Conservation (phyloP, 2,797 vertebrate species). For the Scyliorhinus canicula region DNA sequence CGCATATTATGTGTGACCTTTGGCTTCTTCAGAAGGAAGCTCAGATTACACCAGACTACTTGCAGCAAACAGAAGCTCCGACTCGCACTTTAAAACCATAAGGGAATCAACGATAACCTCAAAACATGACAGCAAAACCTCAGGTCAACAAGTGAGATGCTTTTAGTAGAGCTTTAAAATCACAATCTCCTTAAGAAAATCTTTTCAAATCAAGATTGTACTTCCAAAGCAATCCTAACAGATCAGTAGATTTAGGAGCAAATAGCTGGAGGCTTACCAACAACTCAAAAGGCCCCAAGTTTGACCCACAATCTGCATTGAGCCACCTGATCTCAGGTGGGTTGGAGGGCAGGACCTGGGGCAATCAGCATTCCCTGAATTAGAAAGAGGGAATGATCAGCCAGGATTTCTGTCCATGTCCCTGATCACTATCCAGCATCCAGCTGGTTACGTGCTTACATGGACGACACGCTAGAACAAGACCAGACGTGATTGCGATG, state of each 20-base stretch:
- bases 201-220: background rate
- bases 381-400: background rate
- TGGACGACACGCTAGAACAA: background rate
- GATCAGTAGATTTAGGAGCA: background rate
- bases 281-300: background rate
- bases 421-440: background rate
- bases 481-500: background rate
- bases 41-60: constrained; percentile 2
- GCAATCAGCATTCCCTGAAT: background rate
- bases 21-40: background rate
- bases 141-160: background rate
- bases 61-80: background rate
- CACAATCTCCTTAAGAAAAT: background rate
- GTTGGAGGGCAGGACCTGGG: background rate
- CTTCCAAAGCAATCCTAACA: background rate
- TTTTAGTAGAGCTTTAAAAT: background rate
- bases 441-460: background rate
- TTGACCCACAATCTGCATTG: background rate
- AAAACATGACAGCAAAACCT: background rate
- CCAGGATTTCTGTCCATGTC: background rate
- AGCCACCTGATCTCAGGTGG: background rate
- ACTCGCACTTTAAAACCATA: background rate
- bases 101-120: background rate
- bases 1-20: background rate
- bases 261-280: background rate